Evolutionary conservation across 2,888 invertebrate genomes (phyloP), one percentile per base, ranked within the genome.

Genomic region (Metalampra italica): DNA sequence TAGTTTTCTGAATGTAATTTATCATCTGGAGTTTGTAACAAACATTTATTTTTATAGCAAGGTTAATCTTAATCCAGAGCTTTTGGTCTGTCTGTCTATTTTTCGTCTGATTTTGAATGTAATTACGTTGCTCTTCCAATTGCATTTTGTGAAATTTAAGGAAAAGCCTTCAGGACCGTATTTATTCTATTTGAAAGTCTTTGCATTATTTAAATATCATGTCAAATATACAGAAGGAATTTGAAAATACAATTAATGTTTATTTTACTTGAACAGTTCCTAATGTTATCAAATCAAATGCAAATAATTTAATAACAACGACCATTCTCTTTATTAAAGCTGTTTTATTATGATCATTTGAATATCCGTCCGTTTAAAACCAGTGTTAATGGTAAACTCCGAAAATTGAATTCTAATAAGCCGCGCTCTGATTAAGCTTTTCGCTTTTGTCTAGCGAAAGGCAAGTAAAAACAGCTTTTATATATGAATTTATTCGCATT

Each of bases 401-500:
- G 48, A 49, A 45, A 45, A 52, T 51, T 49, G 40, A 49, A 52
- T 52, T 48, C 48, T 46, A 40, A 46, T 39, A 39, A 45, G 45
- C 43, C 22, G 9, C 29, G 13, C 5, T 22, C 32, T 47, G 45
- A 51, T 51, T 47, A 45, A 44, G 30, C 29, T 29, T 47, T 32
- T 29, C 34, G 41, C 47, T 45, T 49, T 51, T 50, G 47, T 47
- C 37, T 47, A 30, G 13, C 11, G 47, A 37, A 46, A 40, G 22
- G 32, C 40, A 40, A 36, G 41, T 42, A 42, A 43, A 43, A 43
- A 47, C 42, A 41, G 29, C 38, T 32, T 49, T 49, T 49, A 38
- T 49, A 38, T 49, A 42, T 41, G 45, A 47, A 44, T 36, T 45
- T 45, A 47, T 47, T 39, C 40, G 9, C 34, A 43, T 47, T 45